Conservation (phyloP, 92 coral and sea anemone genomes). For the Pocillopora meandrina region DNA sequence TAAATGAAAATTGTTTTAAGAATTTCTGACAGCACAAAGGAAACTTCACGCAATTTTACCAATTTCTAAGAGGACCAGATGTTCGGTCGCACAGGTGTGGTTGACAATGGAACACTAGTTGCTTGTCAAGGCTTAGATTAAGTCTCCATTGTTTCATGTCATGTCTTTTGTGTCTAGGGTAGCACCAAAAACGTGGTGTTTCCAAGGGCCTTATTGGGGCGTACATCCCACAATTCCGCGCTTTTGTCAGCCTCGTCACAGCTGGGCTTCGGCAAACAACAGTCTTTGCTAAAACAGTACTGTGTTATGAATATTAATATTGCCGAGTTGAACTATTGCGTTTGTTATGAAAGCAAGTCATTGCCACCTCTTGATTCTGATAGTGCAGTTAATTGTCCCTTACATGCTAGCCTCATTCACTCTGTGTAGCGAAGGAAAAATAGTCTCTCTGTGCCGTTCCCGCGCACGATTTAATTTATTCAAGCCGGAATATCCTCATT, state of each 20-base stretch:
- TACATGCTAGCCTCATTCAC: background rate
- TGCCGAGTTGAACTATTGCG: conserved; percentile 34
- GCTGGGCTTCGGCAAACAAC: conserved; percentile 48
- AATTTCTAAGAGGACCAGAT: conserved; percentile 75
- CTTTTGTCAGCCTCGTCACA: conserved; percentile 42
- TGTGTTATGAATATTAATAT: conserved; percentile 36
- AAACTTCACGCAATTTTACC: conserved; percentile 40
- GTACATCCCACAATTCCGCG: conserved; percentile 64
- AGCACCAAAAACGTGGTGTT: conserved; percentile 67
- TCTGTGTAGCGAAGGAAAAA: background rate
- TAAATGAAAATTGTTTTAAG: conserved; percentile 35
- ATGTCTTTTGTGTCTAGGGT: conserved; percentile 45
- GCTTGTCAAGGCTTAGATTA: conserved; percentile 57
- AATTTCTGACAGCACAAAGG: conserved; percentile 50
- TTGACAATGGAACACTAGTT: conserved; percentile 54
- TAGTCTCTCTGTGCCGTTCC: conserved; percentile 2
- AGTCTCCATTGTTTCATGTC: conserved; percentile 57
- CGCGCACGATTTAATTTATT: conserved; percentile 40
- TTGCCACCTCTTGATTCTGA: conserved; percentile 35
- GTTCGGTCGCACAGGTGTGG: conserved; percentile 72
- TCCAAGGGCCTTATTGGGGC: conserved; percentile 22
- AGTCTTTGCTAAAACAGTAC: conserved; percentile 33
- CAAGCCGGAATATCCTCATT: conserved; percentile 41
- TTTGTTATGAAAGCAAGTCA: conserved; percentile 34
- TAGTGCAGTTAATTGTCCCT: background rate